Base-by-base conservation (phyloP, 1,140 invertebrate genomes). In the Ips nitidus region DNA sequence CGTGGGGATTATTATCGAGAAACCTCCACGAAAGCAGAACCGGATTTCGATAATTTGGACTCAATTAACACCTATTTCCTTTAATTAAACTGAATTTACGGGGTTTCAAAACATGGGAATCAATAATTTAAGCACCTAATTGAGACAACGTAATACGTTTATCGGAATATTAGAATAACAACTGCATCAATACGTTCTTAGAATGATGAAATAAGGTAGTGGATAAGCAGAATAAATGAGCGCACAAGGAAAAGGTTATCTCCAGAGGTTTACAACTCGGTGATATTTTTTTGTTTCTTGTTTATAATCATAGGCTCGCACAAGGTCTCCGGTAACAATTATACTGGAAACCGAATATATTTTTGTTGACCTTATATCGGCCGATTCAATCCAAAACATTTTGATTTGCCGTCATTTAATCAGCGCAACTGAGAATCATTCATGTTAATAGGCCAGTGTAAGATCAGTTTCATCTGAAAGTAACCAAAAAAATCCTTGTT, bases 1-100 rank as follows among this genome's bases (percentile, higher is more conserved):
- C 61, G 59, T 55, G 50, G 61, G 42, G 61, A 78, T 74, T 78
- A 80, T 81, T 81, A 81, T 81, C 80, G 80, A 81, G 80, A 80
- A 81, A 79, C 73, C 69, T 40, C 63, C 57, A 8, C 22, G 22
- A 69, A 47, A 40, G 57, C 73, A 76, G 75, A 73, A 57, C 71
- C 75, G 75, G 75, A 71, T 71, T 59, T 39, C 65, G 63, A 66
- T 64, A 52, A 60, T 71, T 74, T 64, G 52, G 42, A 68, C 63
- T 70, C 67, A 66, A 73, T 73, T 73, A 73, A 73, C 72, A 59
- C 41, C 56, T 45, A 45, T 69, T 71, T 73, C 72, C 72, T 73
- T 69, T 68, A 50, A 50, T 50, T 50, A 50, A 50, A 50, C 45
- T 22, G 22, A 22, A 22, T 22, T 22, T 22, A 22, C 22, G 22